Evolutionary conservation across 2,797 vertebrate species (phyloP), one percentile per base, ranked within the genome.

Genomic region (Catharus ustulatus): DNA sequence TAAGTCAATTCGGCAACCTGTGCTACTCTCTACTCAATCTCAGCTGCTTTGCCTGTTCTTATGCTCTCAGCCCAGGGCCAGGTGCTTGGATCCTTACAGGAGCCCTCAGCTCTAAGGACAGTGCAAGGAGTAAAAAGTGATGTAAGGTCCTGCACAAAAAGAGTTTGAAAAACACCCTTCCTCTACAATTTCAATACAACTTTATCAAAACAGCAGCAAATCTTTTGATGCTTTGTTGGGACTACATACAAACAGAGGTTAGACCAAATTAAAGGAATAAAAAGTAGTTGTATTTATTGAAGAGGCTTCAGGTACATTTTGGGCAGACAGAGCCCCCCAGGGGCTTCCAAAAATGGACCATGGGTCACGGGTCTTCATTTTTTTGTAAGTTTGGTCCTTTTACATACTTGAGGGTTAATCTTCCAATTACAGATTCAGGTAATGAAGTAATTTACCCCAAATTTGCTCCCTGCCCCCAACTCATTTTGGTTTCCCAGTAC

Each of bases 21-120:
- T 67, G 67, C 38, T 36, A 17, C 42, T 86, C n/a, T 11, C 10
- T 42, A 1, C 40, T 79, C 55, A 34, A 0, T 4, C 27, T 55
- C 45, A 7, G 43, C 54, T 78, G 59, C 42, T 4, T 13, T 36
- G 10, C 29, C 54, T 1, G 3, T 7, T 58, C 3, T 8, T 62
- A 48, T 52, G 18, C 51, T 22, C 51, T 55, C 38, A 58, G 46
- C 59, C 42, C 48, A 49, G 74, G 45, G 68, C 13, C 13, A 6
- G 27, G 9, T 1, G 2, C 26, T 71, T 21, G 2, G 9, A 18
- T 30, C 1, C 8, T 23, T 3, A 1, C 7, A 10, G 2, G 14
- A 81, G 54, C 18, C 18, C 36, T 8, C 2, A 21, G 26, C 43
- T 49, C 1, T 5, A 29, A 46, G 58, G 20, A 13, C 19, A 18